Conservation (phyloP, 1,140 invertebrate genomes). For the Streblospio benedicti region DNA sequence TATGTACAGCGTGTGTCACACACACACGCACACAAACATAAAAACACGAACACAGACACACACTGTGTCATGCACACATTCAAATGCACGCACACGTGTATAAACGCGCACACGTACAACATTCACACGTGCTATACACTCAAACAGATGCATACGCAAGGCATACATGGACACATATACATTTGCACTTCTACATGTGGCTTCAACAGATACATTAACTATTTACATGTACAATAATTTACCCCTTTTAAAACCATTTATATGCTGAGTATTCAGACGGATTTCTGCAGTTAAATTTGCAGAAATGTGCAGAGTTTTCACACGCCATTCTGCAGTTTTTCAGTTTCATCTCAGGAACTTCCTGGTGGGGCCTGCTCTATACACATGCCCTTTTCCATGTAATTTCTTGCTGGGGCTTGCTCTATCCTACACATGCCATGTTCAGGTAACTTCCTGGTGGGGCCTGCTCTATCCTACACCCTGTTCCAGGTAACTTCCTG, state of each 20-base stretch:
- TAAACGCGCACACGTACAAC: too few species aligned
- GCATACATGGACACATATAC: background rate
- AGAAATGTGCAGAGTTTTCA: too few species aligned
- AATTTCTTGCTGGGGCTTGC: background rate
- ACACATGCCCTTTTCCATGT: background rate
- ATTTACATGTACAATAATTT: background rate
- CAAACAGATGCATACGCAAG: background rate
- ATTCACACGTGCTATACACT: too few species aligned
- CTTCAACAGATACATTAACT: background rate
- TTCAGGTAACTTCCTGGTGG: background rate
- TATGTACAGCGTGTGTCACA: background rate
- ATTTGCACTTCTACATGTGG: background rate
- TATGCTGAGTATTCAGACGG: background rate
- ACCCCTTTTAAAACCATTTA: background rate
- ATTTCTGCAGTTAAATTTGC: too few species aligned
- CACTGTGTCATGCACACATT: background rate
- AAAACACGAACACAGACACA: background rate
- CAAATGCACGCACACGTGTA: too few species aligned
- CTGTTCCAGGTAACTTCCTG: slow-evolving; percentile 37
- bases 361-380: too few species aligned
- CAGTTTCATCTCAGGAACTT: too few species aligned
- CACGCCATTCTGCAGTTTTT: too few species aligned
- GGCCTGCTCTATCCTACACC: background rate
- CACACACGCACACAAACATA: background rate
- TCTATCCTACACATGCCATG: background rate